Evolutionary conservation across 2,113 vertebrate species (phyloP), one percentile per base, ranked within the genome.

Genomic region (Campylomormyrus tamandua): DNA sequence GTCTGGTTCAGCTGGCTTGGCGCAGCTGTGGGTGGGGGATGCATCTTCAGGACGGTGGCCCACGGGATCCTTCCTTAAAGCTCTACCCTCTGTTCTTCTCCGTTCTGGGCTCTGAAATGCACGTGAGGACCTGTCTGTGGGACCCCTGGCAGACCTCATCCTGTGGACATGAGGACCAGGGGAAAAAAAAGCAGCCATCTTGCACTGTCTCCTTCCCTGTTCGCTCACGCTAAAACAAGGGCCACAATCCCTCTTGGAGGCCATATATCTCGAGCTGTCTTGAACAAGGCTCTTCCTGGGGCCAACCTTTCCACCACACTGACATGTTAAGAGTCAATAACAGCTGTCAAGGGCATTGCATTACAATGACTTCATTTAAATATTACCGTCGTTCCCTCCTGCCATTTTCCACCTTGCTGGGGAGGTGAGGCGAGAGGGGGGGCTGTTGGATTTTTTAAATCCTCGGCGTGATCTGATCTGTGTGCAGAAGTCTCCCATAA

Each of bases 331-430:
- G 83, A 84, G 83, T 46, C 39, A 84, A 84, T 84, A 84, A 84
- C 45, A 48, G 83, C 45, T 48, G 45, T 84, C 83, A 46, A 84
- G 83, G 24, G 83, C 83, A 46, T 48, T 83, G 45, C 31, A 80
- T 42, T 80, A 84, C 83, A 84, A 48, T 84, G 83, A 84, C 45
- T 84, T 84, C 45, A 84, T 84, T 84, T 84, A 48, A 84, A 48
- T 48, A 84, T 45, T 84, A 48, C 42, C 8, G 45, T 48, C 8
- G 7, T 84, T 48, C 24, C 19, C 35, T 84, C 45, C 39, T 84
- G 83, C 21, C 45, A 46, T 84, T 84, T 84, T 46, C 83, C 39
- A 84, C 83, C n/a, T 80, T 19, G 15, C 35, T 19, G 74, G 74
- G 74, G 31, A 19, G 15, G 74, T 31, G 62, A 70, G 62, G 9